Conservation (phyloP, 2,888 invertebrate species). For the Tenodera sinensis region DNA sequence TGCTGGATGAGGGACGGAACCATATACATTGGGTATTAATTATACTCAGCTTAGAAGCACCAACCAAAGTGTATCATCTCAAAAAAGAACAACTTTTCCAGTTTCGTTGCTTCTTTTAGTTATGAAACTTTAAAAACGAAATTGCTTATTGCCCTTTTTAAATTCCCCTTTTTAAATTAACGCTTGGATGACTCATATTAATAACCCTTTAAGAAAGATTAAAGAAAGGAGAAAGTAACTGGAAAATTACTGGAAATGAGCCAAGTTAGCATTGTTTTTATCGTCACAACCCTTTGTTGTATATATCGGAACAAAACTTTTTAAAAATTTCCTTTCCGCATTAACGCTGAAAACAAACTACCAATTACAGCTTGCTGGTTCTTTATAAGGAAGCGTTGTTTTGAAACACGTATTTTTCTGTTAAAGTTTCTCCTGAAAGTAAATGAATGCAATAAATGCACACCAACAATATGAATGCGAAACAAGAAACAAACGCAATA, state of each 20-base stretch:
- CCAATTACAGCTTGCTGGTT: background rate
- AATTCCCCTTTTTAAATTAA: background rate
- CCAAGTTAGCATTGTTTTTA: background rate
- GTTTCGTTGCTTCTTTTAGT: no score
- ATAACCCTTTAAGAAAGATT: background rate
- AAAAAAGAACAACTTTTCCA: no score
- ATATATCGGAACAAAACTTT: background rate
- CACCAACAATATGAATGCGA: no score
- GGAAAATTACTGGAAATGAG: background rate
- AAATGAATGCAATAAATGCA: no score
- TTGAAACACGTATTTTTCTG: background rate
- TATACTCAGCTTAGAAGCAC: no score
- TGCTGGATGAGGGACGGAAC: no score
- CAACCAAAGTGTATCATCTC: no score
- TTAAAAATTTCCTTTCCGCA: background rate
- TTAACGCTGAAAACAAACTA: background rate
- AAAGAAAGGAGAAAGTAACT: background rate
- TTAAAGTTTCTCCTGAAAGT: no score
- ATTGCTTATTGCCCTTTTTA: background rate
- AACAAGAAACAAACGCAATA: no score
- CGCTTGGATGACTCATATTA: background rate
- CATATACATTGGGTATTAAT: no score
- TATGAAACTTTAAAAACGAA: background rate
- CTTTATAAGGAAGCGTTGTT: background rate
- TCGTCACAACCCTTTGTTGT: background rate